phyloP scores from a whole-genome alignment of 2,888 invertebrate genomes.

The Lamellibrachia columna region DNA sequence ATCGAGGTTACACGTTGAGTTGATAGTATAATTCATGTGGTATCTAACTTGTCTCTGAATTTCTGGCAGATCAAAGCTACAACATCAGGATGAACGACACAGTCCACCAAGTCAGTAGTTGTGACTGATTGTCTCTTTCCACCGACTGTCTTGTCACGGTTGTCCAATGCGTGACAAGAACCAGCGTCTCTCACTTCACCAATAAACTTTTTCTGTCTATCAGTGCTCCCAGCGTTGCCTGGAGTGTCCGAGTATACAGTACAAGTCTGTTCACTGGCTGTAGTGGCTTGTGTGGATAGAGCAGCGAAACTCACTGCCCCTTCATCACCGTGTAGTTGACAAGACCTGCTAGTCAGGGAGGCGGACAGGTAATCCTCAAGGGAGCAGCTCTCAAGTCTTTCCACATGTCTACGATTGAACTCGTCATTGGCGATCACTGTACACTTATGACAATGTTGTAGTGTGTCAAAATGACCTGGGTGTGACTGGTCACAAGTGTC shows the following conservation, averaged over 20 bases:
- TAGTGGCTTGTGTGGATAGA: not conserved
- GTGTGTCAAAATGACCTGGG: not conserved
- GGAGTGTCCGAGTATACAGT: not conserved
- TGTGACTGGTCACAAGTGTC: not conserved
- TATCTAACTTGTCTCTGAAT: not conserved
- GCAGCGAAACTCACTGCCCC: not conserved
- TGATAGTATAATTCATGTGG: constrained; percentile 2
- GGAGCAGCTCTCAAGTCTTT: not conserved
- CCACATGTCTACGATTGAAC: not conserved
- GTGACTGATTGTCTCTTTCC: not conserved
- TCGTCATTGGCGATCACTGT: not conserved
- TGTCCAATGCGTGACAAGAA: not conserved
- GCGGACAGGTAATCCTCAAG: not conserved
- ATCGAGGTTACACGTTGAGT: not conserved
- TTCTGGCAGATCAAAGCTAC: not conserved
- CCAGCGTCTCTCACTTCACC: not conserved
- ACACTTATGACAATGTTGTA: not conserved
- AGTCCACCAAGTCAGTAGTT: not conserved
- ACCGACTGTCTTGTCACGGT: not conserved
- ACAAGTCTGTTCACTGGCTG: not conserved
- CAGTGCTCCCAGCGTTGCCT: not conserved
- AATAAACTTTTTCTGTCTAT: not conserved
- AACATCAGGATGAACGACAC: not conserved
- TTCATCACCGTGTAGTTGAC: not conserved
- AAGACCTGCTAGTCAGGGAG: not conserved